Evolutionary conservation across 2,113 vertebrate genomes (phyloP).

Genomic region (Marmota flaviventris): DNA sequence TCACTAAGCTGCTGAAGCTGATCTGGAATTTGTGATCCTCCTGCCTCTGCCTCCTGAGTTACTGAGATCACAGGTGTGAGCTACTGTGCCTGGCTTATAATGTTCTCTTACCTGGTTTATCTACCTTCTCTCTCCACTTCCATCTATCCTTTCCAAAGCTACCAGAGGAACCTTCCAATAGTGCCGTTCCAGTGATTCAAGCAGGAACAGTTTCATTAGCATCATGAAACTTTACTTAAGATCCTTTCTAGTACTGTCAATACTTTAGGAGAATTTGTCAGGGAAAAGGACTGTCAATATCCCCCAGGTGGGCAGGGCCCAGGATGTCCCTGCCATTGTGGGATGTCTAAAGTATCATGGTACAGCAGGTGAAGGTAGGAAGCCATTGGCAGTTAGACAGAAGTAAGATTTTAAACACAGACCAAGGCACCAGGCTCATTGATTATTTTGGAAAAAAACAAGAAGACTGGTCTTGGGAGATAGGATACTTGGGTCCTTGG

Average conservation of each 20-base stretch:
- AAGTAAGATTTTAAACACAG: neutral
- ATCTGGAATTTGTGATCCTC: no score
- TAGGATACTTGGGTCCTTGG: neutral
- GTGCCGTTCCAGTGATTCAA: neutral
- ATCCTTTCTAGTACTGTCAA: neutral
- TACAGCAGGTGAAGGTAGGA: neutral
- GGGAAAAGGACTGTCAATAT: neutral
- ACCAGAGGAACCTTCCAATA: neutral
- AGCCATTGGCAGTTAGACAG: neutral
- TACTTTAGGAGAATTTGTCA: neutral
- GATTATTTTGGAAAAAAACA: neutral
- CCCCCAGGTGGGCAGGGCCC: neutral
- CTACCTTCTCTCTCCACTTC: neutral
- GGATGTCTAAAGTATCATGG: neutral
- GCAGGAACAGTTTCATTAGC: neutral
- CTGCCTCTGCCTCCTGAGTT: no score
- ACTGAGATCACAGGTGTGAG: no score
- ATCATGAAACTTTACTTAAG: slow-evolving; percentile 8
- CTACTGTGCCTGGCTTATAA: no score
- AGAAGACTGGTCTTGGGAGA: neutral
- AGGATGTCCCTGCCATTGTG: neutral
- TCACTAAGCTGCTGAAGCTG: no score
- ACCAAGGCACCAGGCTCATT: neutral
- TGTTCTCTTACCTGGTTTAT: slow-evolving; percentile 3
- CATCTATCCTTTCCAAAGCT: neutral